phyloP scores from a whole-genome alignment of 1,140 invertebrate species.

The Formica selysi region DNA sequence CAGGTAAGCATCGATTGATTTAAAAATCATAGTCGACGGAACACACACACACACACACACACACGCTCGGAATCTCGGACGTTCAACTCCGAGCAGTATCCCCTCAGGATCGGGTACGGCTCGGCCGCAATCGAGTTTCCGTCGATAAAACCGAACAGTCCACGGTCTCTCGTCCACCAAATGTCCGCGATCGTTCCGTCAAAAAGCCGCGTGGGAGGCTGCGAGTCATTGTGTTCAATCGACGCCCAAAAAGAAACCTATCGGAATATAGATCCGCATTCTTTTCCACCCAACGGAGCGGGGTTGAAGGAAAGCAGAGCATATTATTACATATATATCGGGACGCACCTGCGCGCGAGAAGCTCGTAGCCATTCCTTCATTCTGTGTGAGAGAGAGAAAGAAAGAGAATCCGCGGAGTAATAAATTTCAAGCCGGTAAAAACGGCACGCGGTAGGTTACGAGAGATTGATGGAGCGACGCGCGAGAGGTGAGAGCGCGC shows the following conservation, averaged over 20 bases:
- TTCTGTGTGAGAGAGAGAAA: background rate
- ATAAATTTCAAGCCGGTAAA: slow-evolving; percentile 75
- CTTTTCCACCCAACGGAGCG: background rate
- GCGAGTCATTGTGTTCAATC: slow-evolving; percentile 12
- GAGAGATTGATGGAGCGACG: slow-evolving; percentile 81
- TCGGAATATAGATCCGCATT: slow-evolving; percentile 1
- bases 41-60: no score
- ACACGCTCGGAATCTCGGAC: no score
- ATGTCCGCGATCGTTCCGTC: slow-evolving; percentile 26
- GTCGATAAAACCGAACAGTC: slow-evolving; percentile 47
- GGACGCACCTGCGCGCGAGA: background rate
- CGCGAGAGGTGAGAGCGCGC: slow-evolving; percentile 76
- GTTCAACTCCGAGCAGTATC: slow-evolving; percentile 30
- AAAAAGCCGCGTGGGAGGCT: slow-evolving; percentile 36
- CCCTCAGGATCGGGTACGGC: slow-evolving; percentile 6
- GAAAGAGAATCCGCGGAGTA: slow-evolving; percentile 57
- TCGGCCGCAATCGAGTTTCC: slow-evolving; percentile 49
- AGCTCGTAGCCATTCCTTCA: no score
- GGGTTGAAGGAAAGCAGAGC: background rate
- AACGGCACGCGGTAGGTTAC: slow-evolving; percentile 76
- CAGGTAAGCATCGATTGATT: slow-evolving; percentile 59
- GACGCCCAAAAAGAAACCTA: background rate
- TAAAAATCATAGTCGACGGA: slow-evolving; percentile 46
- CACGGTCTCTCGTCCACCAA: slow-evolving; percentile 6
- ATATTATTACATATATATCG: background rate